phyloP scores from a whole-genome alignment of 2,888 invertebrate genomes.

The Eutolmus rufibarbis region DNA sequence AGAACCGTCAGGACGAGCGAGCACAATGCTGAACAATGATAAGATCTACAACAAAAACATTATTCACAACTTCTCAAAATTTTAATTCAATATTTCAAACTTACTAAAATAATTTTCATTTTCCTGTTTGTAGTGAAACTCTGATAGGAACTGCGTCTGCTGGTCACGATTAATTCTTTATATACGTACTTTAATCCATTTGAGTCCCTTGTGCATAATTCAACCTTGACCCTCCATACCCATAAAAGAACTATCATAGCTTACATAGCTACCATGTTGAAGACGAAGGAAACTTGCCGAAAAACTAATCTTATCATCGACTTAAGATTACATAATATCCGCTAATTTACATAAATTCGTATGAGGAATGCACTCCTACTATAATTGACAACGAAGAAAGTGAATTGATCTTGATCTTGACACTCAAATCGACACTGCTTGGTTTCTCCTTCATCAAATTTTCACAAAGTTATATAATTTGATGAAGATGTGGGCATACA shows the following conservation, averaged over 20 bases:
- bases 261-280: background rate
- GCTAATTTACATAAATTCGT: background rate
- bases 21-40: background rate
- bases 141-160: background rate
- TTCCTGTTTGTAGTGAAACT: background rate
- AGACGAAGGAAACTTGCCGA: background rate
- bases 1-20: background rate
- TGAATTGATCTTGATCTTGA: constrained; percentile 23
- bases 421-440: background rate
- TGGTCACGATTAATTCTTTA: background rate
- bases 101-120: background rate
- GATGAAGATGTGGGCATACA: background rate
- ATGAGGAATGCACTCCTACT: background rate
- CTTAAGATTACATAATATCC: background rate
- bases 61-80: background rate
- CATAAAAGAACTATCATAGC: background rate
- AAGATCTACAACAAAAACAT: background rate
- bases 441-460: background rate
- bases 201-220: background rate
- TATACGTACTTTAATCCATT: background rate
- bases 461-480: background rate
- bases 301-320: background rate
- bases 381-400: constrained; percentile 2
- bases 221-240: background rate
- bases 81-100: background rate